Percentiles rank a stretch among this genome's conserved stretches.
Conservation (phyloP, 2,113 vertebrate genomes). For the Peromyscus californicus region DNA sequence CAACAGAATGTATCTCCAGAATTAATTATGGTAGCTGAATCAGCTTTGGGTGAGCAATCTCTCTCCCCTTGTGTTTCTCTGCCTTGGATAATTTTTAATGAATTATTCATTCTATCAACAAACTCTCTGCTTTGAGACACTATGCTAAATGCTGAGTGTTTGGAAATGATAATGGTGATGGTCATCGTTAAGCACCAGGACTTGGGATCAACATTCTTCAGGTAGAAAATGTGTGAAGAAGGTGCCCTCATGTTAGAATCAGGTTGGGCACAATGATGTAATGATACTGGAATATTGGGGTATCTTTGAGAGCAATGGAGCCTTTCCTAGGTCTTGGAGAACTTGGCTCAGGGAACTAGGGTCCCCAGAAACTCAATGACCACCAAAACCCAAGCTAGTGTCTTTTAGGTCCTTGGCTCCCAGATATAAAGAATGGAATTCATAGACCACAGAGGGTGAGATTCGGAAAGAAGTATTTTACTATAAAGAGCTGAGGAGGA, state of each 20-base stretch:
- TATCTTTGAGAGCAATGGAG: neutral
- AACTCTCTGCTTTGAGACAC: neutral
- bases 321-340: no score
- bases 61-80: neutral
- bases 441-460: no score
- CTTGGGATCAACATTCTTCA: neutral
- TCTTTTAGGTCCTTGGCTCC: neutral
- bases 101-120: neutral
- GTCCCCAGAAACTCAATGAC: neutral
- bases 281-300: no score
- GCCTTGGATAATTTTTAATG: neutral
- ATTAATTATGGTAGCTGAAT: slow-evolving; percentile 45
- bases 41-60: neutral
- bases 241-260: neutral
- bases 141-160: neutral
- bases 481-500: neutral
- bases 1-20: neutral
- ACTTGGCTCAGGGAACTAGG: neutral
- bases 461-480: neutral
- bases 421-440: neutral
- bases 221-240: neutral
- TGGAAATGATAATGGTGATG: neutral
- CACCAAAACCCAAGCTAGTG: neutral
- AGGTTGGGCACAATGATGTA: neutral
- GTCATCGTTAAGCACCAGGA: neutral